These are phyloP conservation scores for Ailurus styani DNA, from an alignment of 2,113 vertebrate species.

Conservation along the genomic window DNA sequence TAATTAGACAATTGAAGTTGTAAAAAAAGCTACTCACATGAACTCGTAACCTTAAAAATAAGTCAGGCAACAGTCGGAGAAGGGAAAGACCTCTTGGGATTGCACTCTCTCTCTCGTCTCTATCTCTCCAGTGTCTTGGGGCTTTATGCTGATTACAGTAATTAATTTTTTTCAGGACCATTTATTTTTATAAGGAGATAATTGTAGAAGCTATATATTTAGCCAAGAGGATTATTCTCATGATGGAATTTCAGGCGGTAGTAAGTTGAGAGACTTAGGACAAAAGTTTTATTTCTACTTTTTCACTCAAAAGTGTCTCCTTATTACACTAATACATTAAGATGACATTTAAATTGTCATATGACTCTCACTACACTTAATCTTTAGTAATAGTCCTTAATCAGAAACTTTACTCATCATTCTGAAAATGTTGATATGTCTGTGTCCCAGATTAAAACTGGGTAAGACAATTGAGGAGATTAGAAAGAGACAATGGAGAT, in stretches of 20 bases:
- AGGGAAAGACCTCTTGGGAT: not conserved
- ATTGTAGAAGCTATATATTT: not conserved
- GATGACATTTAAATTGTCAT: not conserved
- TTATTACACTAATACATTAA: not conserved
- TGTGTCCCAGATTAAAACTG: not conserved
- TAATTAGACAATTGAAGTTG: not conserved
- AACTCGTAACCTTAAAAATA: not conserved
- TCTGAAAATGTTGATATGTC: not conserved
- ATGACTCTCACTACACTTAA: not conserved
- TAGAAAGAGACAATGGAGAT: constrained; percentile 41
- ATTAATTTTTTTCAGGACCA: not conserved
- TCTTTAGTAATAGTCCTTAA: not conserved
- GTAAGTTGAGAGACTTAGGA: not conserved
- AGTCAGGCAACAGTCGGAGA: not conserved
- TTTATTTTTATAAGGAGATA: not conserved
- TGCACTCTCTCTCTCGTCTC: not conserved
- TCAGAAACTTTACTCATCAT: constrained; percentile 17
- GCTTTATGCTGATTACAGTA: not conserved
- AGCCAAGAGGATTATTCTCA: not conserved
- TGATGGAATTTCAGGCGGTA: not conserved
- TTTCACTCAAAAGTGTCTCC: not conserved
- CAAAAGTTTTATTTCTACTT: not conserved
- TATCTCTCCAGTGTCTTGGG: not conserved
- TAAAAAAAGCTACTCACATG: not conserved
- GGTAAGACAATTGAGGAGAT: constrained; percentile 34